These are phyloP conservation scores for Labrus mixtus DNA, from an alignment of 2,113 vertebrate genomes.

Conservation along the genomic window DNA sequence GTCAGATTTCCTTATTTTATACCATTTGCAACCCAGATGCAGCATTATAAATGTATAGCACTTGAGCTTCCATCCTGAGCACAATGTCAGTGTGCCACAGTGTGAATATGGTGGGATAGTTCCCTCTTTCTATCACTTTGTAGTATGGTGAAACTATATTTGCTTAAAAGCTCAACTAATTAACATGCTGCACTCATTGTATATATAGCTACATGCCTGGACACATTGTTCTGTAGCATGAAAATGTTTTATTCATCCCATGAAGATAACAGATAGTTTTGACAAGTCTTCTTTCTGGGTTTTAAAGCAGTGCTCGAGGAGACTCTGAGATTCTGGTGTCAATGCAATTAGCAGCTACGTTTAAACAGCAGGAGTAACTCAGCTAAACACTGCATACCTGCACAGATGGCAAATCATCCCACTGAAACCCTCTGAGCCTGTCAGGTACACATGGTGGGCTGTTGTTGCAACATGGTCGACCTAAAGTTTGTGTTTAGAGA, in stretches of 20 bases:
- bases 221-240: constrained; percentile 14
- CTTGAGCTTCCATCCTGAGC: neutral
- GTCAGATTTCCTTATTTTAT: no score
- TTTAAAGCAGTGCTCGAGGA: constrained; percentile 2
- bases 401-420: constrained; percentile 67
- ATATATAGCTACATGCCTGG: neutral
- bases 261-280: neutral
- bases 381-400: constrained; percentile 24
- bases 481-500: neutral
- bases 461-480: constrained; percentile 26
- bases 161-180: neutral
- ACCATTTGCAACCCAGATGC: no score
- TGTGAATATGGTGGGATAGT: neutral
- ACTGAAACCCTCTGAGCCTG: constrained; percentile 34
- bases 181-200: neutral
- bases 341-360: constrained; percentile 44
- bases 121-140: neutral
- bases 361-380: constrained; percentile 51
- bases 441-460: constrained; percentile 18
- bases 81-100: neutral
- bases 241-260: neutral
- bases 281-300: neutral
- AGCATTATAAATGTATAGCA: no score
- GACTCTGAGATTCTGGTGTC: constrained; percentile 23
- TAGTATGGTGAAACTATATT: neutral